A percentile compares a stretch with the other conserved stretches of the same genome.
Evolutionary conservation across 1,140 invertebrate genomes (phyloP).

Genomic region (Rhopalosiphum maidis): DNA sequence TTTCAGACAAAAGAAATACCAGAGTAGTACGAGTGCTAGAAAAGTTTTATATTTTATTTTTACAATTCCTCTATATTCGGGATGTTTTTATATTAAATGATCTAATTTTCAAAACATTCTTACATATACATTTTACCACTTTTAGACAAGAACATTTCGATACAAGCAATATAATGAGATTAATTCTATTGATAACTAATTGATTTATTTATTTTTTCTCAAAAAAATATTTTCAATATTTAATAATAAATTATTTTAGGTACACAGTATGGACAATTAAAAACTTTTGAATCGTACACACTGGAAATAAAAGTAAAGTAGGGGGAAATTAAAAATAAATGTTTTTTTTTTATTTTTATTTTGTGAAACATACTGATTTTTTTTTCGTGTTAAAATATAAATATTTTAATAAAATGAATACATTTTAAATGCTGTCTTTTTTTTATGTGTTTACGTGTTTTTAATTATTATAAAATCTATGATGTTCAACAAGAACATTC

Average conservation of each 20-base stretch:
- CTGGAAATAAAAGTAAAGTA: not conserved
- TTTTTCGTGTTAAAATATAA: not conserved
- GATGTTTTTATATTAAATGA: not conserved
- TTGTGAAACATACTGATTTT: not conserved
- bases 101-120: not conserved
- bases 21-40: not conserved
- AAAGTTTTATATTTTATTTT: conserved; percentile 20
- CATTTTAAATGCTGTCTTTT: not conserved
- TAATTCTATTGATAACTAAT: not conserved
- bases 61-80: not conserved
- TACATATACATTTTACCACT: not conserved
- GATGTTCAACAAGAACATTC: not conserved
- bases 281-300: not conserved
- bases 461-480: not conserved
- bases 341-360: not conserved
- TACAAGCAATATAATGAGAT: not conserved
- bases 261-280: not conserved
- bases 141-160: not conserved
- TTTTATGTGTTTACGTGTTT: not conserved
- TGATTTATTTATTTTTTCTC: not conserved
- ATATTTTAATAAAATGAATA: not conserved
- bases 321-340: not conserved
- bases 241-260: not conserved
- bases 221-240: not conserved
- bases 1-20: not conserved